Evolutionary conservation across 2,888 invertebrate species (phyloP).

Genomic region (Parnassius glacialis): DNA sequence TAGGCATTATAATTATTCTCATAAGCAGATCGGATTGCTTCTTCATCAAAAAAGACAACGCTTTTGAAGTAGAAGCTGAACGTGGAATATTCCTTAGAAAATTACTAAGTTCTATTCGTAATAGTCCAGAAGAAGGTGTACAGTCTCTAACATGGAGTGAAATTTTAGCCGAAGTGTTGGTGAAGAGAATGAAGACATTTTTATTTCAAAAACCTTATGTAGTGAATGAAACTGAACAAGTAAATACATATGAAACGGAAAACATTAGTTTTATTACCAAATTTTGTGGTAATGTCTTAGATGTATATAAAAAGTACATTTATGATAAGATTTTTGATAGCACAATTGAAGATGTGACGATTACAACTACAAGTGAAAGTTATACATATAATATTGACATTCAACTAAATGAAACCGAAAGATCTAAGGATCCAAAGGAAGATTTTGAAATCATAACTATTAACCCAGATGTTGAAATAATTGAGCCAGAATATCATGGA

Average conservation of each 20-base stretch:
- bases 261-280: constrained; percentile 41
- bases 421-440: constrained; percentile 16
- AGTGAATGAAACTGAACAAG: constrained; percentile 35
- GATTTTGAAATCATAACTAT: constrained; percentile 30
- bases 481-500: constrained; percentile 54
- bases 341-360: neutral
- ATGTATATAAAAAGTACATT: constrained; percentile 53
- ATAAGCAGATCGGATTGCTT: constrained; percentile 45
- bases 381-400: constrained; percentile 32
- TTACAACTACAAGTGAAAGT: constrained; percentile 6
- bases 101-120: constrained; percentile 55
- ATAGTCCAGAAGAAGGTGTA: constrained; percentile 38
- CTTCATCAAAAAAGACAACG: constrained; percentile 38
- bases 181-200: constrained; percentile 55
- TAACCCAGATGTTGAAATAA: too few species aligned
- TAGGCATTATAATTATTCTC: constrained; percentile 50
- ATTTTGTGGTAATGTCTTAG: constrained; percentile 49
- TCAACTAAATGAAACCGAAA: constrained; percentile 25
- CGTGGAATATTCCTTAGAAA: constrained; percentile 60
- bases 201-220: constrained; percentile 31
- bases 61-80: constrained; percentile 42
- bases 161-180: constrained; percentile 61
- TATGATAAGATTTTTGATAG: constrained; percentile 45
- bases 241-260: constrained; percentile 33
- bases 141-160: constrained; percentile 63